These are phyloP conservation scores for Huso huso DNA, from an alignment of 2,797 vertebrate genomes.

Conservation along the genomic window DNA sequence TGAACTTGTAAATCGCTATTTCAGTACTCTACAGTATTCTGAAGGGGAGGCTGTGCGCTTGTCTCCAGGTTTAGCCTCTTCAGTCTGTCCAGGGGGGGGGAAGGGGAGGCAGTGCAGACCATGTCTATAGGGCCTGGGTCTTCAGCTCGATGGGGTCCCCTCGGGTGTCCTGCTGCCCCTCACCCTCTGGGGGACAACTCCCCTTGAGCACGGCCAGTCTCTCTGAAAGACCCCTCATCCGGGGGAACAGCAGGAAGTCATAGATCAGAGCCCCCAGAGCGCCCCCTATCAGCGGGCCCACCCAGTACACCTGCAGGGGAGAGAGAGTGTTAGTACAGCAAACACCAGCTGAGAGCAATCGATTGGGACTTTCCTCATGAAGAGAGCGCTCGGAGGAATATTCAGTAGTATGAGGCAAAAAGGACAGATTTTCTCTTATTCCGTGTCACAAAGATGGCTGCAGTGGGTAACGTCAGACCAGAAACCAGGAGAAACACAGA, in stretches of 20 bases:
- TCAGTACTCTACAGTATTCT: slow-evolving; percentile 31
- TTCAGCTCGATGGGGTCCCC: slow-evolving; percentile 83
- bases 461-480: too few species aligned
- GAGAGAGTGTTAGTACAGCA: slow-evolving; percentile 5
- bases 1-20: slow-evolving; percentile 44
- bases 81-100: slow-evolving; percentile 26
- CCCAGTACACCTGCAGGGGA: slow-evolving; percentile 76
- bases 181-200: slow-evolving; percentile 54
- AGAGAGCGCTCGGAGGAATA: too few species aligned
- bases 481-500: too few species aligned
- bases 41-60: too few species aligned
- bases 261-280: slow-evolving; percentile 78
- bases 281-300: slow-evolving; percentile 85
- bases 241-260: slow-evolving; percentile 85
- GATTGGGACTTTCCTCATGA: too few species aligned
- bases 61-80: too few species aligned
- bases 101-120: slow-evolving; percentile 10
- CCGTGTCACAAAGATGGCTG: too few species aligned
- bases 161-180: slow-evolving; percentile 66
- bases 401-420: too few species aligned
- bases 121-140: slow-evolving; percentile 68
- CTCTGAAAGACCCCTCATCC: slow-evolving; percentile 75
- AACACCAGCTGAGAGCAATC: too few species aligned
- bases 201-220: slow-evolving; percentile 84
- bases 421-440: too few species aligned